A percentile compares a stretch with the other conserved stretches of the same genome.
These are phyloP conservation scores for Drosophila paranaensis DNA, from an alignment of 2,888 invertebrate genomes.

Conservation along the genomic window DNA sequence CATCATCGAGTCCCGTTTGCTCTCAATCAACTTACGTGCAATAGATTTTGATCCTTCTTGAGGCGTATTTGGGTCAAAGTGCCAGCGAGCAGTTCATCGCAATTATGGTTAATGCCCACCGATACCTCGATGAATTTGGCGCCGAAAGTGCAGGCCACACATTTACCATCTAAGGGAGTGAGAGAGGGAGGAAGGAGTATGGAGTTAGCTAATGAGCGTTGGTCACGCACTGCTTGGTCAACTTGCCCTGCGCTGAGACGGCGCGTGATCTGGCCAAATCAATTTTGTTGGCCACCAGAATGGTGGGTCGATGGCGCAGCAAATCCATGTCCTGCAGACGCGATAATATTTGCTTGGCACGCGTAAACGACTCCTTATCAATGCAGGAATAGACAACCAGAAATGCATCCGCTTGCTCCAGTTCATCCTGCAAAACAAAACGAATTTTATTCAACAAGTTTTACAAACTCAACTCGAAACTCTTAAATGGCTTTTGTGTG, in stretches of 20 bases:
- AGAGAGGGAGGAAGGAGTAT: background rate
- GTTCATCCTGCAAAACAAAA: constrained; percentile 87
- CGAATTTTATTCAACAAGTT: constrained; percentile 53
- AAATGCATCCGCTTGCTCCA: constrained; percentile 93
- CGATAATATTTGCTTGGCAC: constrained; percentile 91
- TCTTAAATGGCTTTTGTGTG: background rate
- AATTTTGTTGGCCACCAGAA: constrained; percentile 96
- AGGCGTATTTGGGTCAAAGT: constrained; percentile 95
- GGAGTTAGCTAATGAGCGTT: constrained; percentile 17
- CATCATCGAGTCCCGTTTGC: constrained; percentile 13
- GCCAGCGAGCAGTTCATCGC: constrained; percentile 97
- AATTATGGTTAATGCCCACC: constrained; percentile 98
- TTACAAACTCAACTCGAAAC: constrained; percentile 21
- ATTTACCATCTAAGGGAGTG: constrained; percentile 94
- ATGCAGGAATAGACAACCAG: constrained; percentile 96
- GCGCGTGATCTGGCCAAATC: constrained; percentile 95
- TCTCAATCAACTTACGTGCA: constrained; percentile 81
- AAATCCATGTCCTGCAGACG: constrained; percentile 92
- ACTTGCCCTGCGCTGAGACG: constrained; percentile 94
- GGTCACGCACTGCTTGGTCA: constrained; percentile 46
- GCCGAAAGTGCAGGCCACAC: constrained; percentile 94
- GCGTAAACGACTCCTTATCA: constrained; percentile 94
- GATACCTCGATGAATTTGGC: constrained; percentile 98
- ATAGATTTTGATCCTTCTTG: constrained; percentile 88
- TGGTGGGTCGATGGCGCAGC: constrained; percentile 90